Base-by-base conservation (phyloP, 2,113 vertebrate species). In the Ptychochromis oligacanthus region DNA sequence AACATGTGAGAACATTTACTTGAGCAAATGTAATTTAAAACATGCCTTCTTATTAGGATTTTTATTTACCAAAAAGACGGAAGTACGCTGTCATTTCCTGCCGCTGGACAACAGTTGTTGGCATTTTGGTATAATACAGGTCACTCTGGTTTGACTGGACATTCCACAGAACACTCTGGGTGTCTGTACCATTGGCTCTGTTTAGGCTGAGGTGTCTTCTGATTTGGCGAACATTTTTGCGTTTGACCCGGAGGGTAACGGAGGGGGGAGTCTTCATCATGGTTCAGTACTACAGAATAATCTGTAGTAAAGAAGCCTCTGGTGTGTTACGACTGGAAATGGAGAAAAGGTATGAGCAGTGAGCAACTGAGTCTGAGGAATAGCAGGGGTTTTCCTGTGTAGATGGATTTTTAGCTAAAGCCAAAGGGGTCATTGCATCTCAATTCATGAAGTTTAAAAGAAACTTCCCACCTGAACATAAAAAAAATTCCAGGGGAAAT, bases 11-110 rank as follows among this genome's bases (percentile, higher is more conserved):
- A 24, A 34, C 2, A 5, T 24, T 74, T 59, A 26, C 5, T 36
- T 3, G 9, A 17, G 43, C 22, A 1, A 4, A 24, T 26, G 4
- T 34, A 9, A 75, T 77, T 20, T 22, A 14, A 46, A 61, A 59
- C 18, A 59, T 31, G 15, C 4, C 31, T 15, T 40, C 10, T 12
- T 34, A 20, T 81, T 18, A 43, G 46, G 8, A 8, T 31, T 24
- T 55, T 93, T 92, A 82, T 72, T 90, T 94, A 99, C 98, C 97
- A 89, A 99, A 98, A 87, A 99, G 92, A 75, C 95, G 96, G 87
- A 99, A 98, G 94, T 97, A 99, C 72, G 97, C 95, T n/a, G 95
- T 95, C 97, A 99, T 99, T 94, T 99, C 98, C 86, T 97, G 96
- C 14, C 95, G 95, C 81, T 97, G 95, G 93, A 99, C 96, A 81